A percentile compares a stretch with the other conserved stretches of the same genome.
Conservation (phyloP, 2,113 vertebrate genomes). For the Copsychus sechellarum region DNA sequence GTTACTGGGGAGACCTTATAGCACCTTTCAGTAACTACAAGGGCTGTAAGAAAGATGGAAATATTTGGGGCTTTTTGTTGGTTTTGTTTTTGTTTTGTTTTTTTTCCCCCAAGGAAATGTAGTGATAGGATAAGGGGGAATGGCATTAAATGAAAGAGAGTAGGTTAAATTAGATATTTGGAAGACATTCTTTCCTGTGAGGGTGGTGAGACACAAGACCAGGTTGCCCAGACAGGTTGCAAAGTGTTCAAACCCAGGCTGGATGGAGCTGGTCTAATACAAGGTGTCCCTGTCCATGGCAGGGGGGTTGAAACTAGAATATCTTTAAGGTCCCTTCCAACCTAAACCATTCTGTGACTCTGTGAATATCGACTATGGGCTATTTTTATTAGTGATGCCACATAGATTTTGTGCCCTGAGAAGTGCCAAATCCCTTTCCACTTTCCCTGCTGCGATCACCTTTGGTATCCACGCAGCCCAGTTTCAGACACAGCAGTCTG, state of each 20-base stretch:
- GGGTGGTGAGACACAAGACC: background rate
- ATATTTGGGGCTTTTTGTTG: background rate
- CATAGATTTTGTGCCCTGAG: background rate
- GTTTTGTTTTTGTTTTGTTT: too few species aligned
- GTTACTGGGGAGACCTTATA: background rate
- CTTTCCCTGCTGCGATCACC: background rate
- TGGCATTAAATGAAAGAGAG: background rate
- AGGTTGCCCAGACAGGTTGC: background rate
- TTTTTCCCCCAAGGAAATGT: background rate
- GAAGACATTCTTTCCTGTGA: background rate
- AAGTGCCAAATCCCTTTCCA: background rate
- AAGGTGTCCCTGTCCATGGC: background rate
- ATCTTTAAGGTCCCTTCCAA: background rate
- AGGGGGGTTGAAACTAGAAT: background rate
- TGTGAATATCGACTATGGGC: background rate
- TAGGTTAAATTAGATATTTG: background rate
- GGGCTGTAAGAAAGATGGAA: background rate
- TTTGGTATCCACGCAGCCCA: background rate
- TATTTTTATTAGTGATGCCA: background rate
- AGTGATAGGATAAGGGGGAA: background rate
- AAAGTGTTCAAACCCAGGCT: background rate
- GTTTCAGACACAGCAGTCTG: fast-evolving
- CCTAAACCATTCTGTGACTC: background rate
- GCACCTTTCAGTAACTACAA: background rate
- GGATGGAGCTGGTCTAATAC: too few species aligned